Evolutionary conservation across 2,797 vertebrate genomes (phyloP).

Genomic region (Scleropages formosus): DNA sequence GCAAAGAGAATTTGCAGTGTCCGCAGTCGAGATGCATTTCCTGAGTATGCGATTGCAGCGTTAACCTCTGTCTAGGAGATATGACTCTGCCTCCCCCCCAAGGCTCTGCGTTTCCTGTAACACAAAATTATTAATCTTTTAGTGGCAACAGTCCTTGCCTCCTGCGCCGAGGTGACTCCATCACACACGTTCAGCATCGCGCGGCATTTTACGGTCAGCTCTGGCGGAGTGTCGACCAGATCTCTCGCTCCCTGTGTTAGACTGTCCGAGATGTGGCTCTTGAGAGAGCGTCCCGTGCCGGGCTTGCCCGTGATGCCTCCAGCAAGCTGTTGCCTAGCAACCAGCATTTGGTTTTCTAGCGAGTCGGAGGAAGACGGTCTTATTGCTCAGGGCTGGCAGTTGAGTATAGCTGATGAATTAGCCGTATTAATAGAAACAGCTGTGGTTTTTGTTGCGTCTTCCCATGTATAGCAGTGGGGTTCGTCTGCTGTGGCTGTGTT

Average conservation of each 20-base stretch:
- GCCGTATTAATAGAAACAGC: background rate
- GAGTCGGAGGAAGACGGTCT: background rate
- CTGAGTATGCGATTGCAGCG: background rate
- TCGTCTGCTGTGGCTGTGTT: background rate
- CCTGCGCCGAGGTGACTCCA: background rate
- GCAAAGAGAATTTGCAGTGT: no score
- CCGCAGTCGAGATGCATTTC: background rate
- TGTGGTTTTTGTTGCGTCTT: no score
- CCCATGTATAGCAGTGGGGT: no score
- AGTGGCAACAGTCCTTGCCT: background rate
- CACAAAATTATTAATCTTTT: background rate
- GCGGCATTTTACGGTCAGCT: background rate
- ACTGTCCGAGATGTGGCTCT: no score
- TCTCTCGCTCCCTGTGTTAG: no score
- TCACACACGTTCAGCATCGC: background rate
- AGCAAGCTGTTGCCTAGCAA: slow-evolving; percentile 45
- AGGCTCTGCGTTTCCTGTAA: background rate
- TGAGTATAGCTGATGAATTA: slow-evolving; percentile 16
- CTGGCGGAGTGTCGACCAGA: no score
- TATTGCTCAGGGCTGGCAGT: background rate
- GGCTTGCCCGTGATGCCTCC: slow-evolving; percentile 36
- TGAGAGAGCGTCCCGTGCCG: no score
- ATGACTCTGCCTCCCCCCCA: no score
- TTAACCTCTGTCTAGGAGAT: background rate
- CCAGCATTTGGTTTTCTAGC: slow-evolving; percentile 4